Evolutionary conservation across 1,140 invertebrate species (phyloP).

Genomic region (Tetragnatha versicolor): DNA sequence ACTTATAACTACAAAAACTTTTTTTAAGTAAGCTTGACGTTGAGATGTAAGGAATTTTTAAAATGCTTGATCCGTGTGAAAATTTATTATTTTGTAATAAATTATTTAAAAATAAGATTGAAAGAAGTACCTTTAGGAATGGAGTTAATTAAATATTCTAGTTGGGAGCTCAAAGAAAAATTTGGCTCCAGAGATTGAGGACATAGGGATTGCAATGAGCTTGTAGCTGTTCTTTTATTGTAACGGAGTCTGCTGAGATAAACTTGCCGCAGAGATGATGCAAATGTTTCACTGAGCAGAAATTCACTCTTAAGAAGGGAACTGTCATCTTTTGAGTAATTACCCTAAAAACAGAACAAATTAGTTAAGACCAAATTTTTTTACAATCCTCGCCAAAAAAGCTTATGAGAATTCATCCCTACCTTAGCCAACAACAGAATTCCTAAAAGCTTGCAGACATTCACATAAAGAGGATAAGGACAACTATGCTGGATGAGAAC

Average conservation of each 20-base stretch:
- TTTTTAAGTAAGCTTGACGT: too few relatives aligned
- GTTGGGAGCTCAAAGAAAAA: too few relatives aligned
- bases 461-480: conserved; percentile 33
- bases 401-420: not conserved
- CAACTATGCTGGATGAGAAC: not conserved
- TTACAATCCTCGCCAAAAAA: not conserved
- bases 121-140: too few relatives aligned
- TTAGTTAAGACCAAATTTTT: not conserved
- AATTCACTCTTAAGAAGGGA: too few relatives aligned
- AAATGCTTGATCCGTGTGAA: too few relatives aligned
- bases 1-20: too few relatives aligned
- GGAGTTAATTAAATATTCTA: too few relatives aligned
- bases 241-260: not conserved
- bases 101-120: too few relatives aligned
- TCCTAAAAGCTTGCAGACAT: conserved; percentile 30
- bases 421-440: conserved; percentile 3
- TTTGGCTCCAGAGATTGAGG: not conserved
- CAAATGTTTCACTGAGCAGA: conserved; percentile 36
- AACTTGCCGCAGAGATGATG: conserved; percentile 6
- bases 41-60: too few relatives aligned
- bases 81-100: too few relatives aligned
- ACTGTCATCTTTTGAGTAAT: not conserved
- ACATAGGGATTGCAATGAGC: not conserved
- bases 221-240: not conserved
- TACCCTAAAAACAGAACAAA: too few relatives aligned